Evolutionary conservation across 2,797 vertebrate genomes (phyloP).

Genomic region (Phalanger gymnotis): DNA sequence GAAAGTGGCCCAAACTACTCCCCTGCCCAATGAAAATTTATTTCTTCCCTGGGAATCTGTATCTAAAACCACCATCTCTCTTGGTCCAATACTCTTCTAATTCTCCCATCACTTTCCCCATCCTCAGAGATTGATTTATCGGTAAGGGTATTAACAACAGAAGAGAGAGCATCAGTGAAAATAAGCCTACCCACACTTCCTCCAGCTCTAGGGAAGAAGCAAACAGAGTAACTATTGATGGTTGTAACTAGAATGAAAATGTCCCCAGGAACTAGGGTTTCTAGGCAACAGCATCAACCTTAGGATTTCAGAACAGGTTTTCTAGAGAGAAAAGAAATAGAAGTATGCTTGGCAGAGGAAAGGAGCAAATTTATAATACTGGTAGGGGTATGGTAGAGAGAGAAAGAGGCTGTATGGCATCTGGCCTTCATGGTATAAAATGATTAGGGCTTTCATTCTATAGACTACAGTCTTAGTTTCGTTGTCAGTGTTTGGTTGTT

Average conservation of each 20-base stretch:
- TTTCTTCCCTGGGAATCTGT: not conserved
- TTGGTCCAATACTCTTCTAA: not conserved
- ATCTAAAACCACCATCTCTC: not conserved
- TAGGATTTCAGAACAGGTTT: constrained; percentile 11
- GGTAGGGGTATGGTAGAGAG: not conserved
- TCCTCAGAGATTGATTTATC: not conserved
- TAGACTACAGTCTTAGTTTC: not conserved
- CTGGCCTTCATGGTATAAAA: not conserved
- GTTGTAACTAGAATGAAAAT: constrained; percentile 66
- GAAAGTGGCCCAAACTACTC: not conserved
- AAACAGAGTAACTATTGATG: constrained; percentile 60
- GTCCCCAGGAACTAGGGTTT: constrained; percentile 67
- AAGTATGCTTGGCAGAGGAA: constrained; percentile 44
- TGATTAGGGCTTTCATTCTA: not conserved
- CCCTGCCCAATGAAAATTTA: not conserved
- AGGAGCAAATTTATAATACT: not conserved
- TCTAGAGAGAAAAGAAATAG: constrained; percentile 61
- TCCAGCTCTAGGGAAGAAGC: constrained; percentile 52
- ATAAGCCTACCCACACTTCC: not conserved
- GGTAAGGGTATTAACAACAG: not conserved
- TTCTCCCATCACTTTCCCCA: not conserved
- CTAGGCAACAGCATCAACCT: constrained; percentile 74
- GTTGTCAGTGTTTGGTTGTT: not conserved
- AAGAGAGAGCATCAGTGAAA: not conserved
- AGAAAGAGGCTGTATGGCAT: not conserved